Evolutionary conservation across 2,113 vertebrate genomes (phyloP).

Genomic region (Tautogolabrus adspersus): DNA sequence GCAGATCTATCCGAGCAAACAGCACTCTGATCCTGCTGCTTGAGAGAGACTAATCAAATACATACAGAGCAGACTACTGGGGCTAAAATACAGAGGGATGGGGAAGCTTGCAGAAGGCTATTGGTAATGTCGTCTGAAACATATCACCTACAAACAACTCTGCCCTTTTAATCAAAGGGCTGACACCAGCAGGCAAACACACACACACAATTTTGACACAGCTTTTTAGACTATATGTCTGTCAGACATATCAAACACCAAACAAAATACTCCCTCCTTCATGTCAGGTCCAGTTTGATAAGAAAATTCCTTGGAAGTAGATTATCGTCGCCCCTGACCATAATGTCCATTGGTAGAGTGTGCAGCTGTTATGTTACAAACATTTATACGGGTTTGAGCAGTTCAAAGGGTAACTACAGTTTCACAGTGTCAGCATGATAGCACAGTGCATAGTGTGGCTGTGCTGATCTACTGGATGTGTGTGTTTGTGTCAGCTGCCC

Average conservation of each 20-base stretch:
- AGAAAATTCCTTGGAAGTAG: background rate
- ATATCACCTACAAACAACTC: slow-evolving; percentile 68
- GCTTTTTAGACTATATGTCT: slow-evolving; percentile 22
- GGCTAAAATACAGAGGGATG: slow-evolving; percentile 26
- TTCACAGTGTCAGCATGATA: slow-evolving; percentile 61
- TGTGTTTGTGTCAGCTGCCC: slow-evolving; percentile 64
- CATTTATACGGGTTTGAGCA: slow-evolving; percentile 38
- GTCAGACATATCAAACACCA: slow-evolving; percentile 2
- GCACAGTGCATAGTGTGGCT: slow-evolving; percentile 27
- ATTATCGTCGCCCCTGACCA: background rate
- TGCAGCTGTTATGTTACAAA: slow-evolving; percentile 39
- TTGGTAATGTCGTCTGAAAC: slow-evolving; percentile 33
- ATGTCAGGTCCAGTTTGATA: slow-evolving; percentile 6
- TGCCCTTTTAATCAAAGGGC: slow-evolving; percentile 71
- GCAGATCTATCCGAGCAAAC: slow-evolving; percentile 69
- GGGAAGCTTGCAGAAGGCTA: slow-evolving; percentile 39
- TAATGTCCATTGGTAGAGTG: slow-evolving; percentile 7
- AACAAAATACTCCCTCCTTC: slow-evolving; percentile 3
- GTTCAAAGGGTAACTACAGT: slow-evolving; percentile 52
- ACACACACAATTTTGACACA: background rate
- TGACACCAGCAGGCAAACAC: slow-evolving; percentile 29
- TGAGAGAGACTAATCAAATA: slow-evolving; percentile 69
- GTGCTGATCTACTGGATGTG: slow-evolving; percentile 38
- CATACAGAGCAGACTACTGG: slow-evolving; percentile 35
- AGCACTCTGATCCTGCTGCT: slow-evolving; percentile 50